phyloP scores from a whole-genome alignment of 2,888 invertebrate species.

The Erpobdella octoculata region DNA sequence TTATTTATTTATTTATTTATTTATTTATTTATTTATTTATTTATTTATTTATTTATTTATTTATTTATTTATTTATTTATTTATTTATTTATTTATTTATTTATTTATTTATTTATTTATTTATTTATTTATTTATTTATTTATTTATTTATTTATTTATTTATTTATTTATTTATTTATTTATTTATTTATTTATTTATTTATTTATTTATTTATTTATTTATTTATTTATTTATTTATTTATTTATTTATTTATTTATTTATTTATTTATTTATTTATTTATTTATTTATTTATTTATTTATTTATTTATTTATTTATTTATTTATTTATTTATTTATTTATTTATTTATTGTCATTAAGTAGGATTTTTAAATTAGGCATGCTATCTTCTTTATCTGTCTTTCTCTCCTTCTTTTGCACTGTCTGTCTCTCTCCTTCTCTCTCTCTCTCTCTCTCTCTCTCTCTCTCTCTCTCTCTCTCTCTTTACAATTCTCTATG shows the following conservation, averaged over 20 bases:
- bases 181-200: no score
- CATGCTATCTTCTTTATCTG: background rate
- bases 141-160: no score
- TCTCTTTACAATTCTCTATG: background rate
- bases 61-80: no score
- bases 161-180: no score
- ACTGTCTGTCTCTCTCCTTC: background rate
- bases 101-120: no score
- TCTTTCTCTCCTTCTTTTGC: slow-evolving; percentile 17
- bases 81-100: no score
- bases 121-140: no score
- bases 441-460: slow-evolving; percentile 4
- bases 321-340: background rate
- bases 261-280: background rate
- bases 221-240: no score
- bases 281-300: background rate
- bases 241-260: background rate
- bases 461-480: slow-evolving; percentile 9
- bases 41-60: no score
- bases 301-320: background rate
- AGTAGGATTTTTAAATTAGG: background rate
- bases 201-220: no score
- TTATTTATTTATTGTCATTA: background rate
- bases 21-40: no score
- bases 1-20: no score